These are phyloP conservation scores for Trissolcus brochymenae DNA, from an alignment of 2,888 invertebrate species.

Conservation along the genomic window DNA sequence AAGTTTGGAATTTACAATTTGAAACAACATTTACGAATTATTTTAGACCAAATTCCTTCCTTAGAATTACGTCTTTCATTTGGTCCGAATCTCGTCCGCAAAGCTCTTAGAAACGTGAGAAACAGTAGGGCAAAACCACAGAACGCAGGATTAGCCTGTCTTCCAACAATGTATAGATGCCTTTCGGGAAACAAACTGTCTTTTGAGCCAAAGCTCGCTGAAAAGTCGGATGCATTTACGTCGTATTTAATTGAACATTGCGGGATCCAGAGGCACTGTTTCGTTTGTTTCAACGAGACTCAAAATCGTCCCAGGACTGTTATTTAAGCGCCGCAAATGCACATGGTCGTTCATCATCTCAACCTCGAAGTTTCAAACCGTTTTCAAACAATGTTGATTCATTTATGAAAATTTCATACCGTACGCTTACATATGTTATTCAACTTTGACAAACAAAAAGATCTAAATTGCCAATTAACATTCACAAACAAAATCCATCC, in stretches of 20 bases:
- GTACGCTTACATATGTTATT: too few species aligned
- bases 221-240: constrained; percentile 43
- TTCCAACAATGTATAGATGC: constrained; percentile 40
- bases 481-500: too few species aligned
- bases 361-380: constrained; percentile 11
- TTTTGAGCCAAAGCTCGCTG: constrained; percentile 34
- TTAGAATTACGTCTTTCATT: constrained; percentile 4
- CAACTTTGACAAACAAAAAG: too few species aligned
- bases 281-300: constrained; percentile 41
- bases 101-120: constrained; percentile 37
- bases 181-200: constrained; percentile 38
- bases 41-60: not conserved
- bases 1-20: too few species aligned
- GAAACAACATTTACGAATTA: not conserved
- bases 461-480: too few species aligned
- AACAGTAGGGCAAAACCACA: constrained; percentile 39
- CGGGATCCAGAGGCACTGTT: constrained; percentile 36
- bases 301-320: constrained; percentile 44
- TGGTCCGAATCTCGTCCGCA: constrained; percentile 17
- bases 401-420: constrained; percentile 3
- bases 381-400: constrained; percentile 3
- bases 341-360: constrained; percentile 19
- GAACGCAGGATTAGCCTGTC: constrained; percentile 40
- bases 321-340: constrained; percentile 39
- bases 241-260: constrained; percentile 36